These are phyloP conservation scores for Archivesica marissinica DNA, from an alignment of 1,140 invertebrate genomes.

Conservation along the genomic window DNA sequence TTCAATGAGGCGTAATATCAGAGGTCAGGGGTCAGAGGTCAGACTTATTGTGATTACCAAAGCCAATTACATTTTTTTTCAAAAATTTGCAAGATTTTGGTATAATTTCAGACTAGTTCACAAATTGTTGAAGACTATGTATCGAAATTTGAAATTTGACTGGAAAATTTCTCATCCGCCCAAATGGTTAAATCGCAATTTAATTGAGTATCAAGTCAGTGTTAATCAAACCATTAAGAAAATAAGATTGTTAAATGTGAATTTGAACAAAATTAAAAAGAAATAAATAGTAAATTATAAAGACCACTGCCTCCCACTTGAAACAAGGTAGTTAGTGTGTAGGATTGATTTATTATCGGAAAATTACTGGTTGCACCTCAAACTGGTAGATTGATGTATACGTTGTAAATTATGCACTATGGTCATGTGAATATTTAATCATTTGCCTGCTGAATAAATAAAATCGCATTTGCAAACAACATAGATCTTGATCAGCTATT, in stretches of 20 bases:
- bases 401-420: too few species aligned
- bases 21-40: not conserved
- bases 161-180: not conserved
- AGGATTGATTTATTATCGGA: not conserved
- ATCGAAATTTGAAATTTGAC: too few species aligned
- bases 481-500: too few species aligned
- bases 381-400: too few species aligned
- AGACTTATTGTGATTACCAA: not conserved
- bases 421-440: too few species aligned
- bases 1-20: not conserved
- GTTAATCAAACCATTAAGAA: slow-evolving; percentile 2
- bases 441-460: too few species aligned
- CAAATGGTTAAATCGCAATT: not conserved
- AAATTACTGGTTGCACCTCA: not conserved
- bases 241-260: not conserved
- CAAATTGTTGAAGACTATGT: too few species aligned
- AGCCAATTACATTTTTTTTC: not conserved
- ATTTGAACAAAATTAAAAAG: not conserved
- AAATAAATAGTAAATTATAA: slow-evolving; percentile 13
- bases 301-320: too few species aligned
- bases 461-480: too few species aligned
- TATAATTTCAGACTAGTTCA: too few species aligned
- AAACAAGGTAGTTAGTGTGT: not conserved
- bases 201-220: not conserved
- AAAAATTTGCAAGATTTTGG: too few species aligned